Conservation (phyloP, 2,888 invertebrate genomes). For the Abrostola tripartita region DNA sequence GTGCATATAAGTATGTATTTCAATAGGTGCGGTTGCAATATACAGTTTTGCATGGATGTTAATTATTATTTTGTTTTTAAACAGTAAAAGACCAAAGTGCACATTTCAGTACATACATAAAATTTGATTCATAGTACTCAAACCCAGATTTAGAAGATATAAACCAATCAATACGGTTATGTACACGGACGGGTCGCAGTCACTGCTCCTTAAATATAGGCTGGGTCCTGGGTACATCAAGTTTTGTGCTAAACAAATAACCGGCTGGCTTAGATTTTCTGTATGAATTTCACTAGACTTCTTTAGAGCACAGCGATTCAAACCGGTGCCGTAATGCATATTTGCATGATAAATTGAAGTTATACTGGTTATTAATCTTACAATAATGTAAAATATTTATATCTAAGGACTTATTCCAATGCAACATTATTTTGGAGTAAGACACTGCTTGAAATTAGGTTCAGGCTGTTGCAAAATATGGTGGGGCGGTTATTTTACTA, state of each 20-base stretch:
- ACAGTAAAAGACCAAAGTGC: too few relatives aligned
- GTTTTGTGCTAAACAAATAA: slow-evolving; percentile 36
- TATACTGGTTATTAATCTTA: slow-evolving; percentile 49
- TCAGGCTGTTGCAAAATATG: background rate
- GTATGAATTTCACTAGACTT: slow-evolving; percentile 38
- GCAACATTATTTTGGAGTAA: background rate
- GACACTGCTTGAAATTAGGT: background rate
- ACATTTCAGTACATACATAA: too few relatives aligned
- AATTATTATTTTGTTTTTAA: background rate
- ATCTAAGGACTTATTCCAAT: background rate
- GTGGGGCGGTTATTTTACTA: too few relatives aligned
- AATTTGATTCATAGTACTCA: too few relatives aligned
- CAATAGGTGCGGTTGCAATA: background rate
- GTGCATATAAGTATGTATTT: background rate
- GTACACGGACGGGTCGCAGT: slow-evolving; percentile 23
- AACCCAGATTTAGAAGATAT: too few relatives aligned
- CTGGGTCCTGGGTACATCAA: slow-evolving; percentile 15
- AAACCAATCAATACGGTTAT: slow-evolving; percentile 1
- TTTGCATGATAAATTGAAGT: slow-evolving; percentile 53
- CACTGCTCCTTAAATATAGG: slow-evolving; percentile 24
- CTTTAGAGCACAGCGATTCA: slow-evolving; percentile 30
- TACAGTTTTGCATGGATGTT: background rate
- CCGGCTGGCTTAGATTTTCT: slow-evolving; percentile 39
- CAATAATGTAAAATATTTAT: slow-evolving; percentile 17
- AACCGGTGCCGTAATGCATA: slow-evolving; percentile 36